Evolutionary conservation across 2,888 invertebrate species (phyloP), one percentile per base, ranked within the genome.

Genomic region (Aquatica leii): DNA sequence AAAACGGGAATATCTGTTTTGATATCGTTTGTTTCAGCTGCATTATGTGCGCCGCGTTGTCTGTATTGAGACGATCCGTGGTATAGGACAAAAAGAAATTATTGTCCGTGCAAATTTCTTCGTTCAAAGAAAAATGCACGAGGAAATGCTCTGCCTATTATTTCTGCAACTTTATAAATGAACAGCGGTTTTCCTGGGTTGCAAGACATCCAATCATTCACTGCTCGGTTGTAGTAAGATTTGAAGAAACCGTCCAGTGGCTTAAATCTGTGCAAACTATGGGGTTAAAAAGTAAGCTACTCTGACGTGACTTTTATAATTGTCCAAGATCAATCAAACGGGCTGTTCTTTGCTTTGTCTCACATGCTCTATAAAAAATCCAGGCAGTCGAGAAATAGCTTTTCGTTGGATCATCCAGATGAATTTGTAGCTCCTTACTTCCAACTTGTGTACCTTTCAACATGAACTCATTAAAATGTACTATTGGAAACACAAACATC

Each of bases 241-340:
- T 50, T 50, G 37, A 62, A 56, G 8, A 56, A 40, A 12, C 50
- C 56, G 49, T 61, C 50, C 6, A 61, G 40, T 14, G 61, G 50
- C 61, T 49, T 37, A 48, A 55, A 31, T 52, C 37, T 55, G 17
- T 52, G 53, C 17, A 18, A 21, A 11, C 43, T 46, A 24, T 60
- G 53, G 2, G 50, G 43, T 9, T 48, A 50, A 40, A 56, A 41
- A n/a, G 56, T 61, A 15, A 56, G 14, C 21, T 14, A 59, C 6
- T 4, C 24, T 56, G 15, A 56, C 21, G 41, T 56, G 56, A 11
- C 18, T 43, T 15, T 48, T 31, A 43, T 56, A 46, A 43, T 56
- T 56, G 12, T 48, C 48, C 31, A 56, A 41, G 12, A 56, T 18
- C 41, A 56, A 56, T 43, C 48, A n/a, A 11, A 11, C 17, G 14